phyloP scores from a whole-genome alignment of 2,113 vertebrate genomes.

The Struthio camelus region DNA sequence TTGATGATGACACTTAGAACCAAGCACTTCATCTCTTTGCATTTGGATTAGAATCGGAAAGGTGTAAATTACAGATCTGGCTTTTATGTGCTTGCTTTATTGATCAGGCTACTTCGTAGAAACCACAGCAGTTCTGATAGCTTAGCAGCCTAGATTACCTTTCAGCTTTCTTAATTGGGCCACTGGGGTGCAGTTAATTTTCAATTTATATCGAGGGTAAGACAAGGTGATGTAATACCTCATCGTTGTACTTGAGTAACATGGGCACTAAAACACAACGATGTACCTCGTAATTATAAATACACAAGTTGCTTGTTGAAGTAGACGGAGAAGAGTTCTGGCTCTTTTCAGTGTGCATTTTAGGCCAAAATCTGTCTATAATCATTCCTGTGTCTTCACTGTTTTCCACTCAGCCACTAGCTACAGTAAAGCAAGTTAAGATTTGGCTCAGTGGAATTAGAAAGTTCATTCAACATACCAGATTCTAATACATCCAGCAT shows the following conservation, averaged over 20 bases:
- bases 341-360: background rate
- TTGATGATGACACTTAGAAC: constrained; percentile 46
- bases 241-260: background rate
- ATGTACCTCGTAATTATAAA: constrained; percentile 21
- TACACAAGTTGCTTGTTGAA: background rate
- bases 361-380: background rate
- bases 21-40: constrained; percentile 49
- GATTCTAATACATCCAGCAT: background rate
- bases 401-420: background rate
- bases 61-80: constrained; percentile 63
- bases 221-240: constrained; percentile 1
- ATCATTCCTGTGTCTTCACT: background rate
- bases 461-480: background rate
- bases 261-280: background rate
- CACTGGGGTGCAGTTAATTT: constrained; percentile 62
- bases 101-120: constrained; percentile 44
- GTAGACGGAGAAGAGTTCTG: background rate
- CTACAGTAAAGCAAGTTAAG: background rate
- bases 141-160: constrained; percentile 18
- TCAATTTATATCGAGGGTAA: constrained; percentile 56
- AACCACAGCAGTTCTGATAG: background rate
- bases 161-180: constrained; percentile 65
- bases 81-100: constrained; percentile 64
- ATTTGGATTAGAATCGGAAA: constrained; percentile 23
- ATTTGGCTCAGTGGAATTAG: background rate